Base-by-base conservation (phyloP, 1,140 invertebrate species). In the Drosophila truncata region DNA sequence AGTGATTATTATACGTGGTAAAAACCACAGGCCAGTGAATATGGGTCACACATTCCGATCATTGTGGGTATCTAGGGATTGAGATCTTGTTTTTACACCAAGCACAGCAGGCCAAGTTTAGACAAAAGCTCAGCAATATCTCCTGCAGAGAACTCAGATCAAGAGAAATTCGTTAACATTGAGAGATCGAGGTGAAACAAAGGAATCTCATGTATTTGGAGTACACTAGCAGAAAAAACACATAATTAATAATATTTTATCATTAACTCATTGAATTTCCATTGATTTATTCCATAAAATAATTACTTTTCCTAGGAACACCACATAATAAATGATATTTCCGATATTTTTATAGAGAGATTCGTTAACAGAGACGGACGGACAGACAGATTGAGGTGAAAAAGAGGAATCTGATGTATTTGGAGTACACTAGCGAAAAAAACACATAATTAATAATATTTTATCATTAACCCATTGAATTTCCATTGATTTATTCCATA, bases 11-110 rank as follows among this genome's bases (percentile, higher is more conserved):
- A 72, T 7, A 29, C 37, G 20, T 23, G 47, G 16, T 33, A 59
- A 37, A 11, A 46, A 3, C 35, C 7, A 52, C 11, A 52, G 18
- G n/a, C 35, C 23, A 13, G 25, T 16, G n/a, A 31, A 72, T 72
- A 23, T 71, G 66, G 69, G 69, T 72, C 69, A 60, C 29, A 18
- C 44, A 50, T 44, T 67, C 35, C 52, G n/a, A 50, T 60, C 42
- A 20, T 13, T 20, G 31, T 9, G 50, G 50, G 50, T 31, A 4
- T 18, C 29, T 52, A 9, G 13, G 29, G n/a, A 44, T 16, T 39
- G 20, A 29, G 58, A 67, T 62, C 44, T 67, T 37, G 64, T 54
- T 69, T 65, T 64, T 20, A 42, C 33, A 41, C 47, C n/a, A 54
- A 47, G 46, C 69, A 16, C 64, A 57, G 39, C 61, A 47, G 39